Conservation (phyloP, 2,888 invertebrate species). For the Troglohyphantes excavatus region DNA sequence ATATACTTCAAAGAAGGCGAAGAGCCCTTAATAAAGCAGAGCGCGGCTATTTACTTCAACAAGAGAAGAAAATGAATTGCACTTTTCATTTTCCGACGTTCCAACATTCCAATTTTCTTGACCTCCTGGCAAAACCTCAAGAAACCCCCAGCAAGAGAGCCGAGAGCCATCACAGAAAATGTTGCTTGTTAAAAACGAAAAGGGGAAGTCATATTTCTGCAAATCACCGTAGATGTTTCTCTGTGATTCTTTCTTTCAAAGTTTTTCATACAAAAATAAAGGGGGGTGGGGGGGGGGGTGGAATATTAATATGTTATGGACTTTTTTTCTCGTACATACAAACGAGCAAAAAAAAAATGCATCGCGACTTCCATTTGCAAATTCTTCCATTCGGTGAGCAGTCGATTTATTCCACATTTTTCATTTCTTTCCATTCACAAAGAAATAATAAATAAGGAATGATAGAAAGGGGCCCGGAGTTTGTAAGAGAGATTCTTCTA, state of each 20-base stretch:
- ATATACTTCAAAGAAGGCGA: neutral
- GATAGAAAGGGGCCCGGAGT: conserved; percentile 8
- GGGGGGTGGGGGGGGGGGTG: too few species aligned
- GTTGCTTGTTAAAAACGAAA: conserved; percentile 54
- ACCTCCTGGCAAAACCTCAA: conserved; percentile 68
- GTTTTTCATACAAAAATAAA: neutral
- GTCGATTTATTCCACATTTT: conserved; percentile 63
- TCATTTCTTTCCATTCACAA: conserved; percentile 51
- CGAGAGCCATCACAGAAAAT: conserved; percentile 24
- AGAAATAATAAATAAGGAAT: conserved; percentile 60
- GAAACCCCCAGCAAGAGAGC: conserved; percentile 7
- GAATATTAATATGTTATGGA: conserved; percentile 59
- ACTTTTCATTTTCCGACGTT: conserved; percentile 30
- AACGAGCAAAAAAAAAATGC: conserved; percentile 30
- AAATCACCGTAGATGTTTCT: conserved; percentile 56
- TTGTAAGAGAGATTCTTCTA: conserved; percentile 35
- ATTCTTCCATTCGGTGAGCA: conserved; percentile 39
- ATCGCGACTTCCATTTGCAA: conserved; percentile 59
- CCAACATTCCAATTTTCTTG: conserved; percentile 8
- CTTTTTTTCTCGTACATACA: conserved; percentile 13
- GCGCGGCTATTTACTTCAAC: conserved; percentile 33
- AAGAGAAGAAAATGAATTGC: conserved; percentile 22
- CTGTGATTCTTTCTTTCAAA: conserved; percentile 10
- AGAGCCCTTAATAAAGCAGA: conserved; percentile 16
- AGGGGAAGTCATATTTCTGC: conserved; percentile 23